These are phyloP conservation scores for Goniozus legneri DNA, from an alignment of 1,140 invertebrate genomes.

Conservation along the genomic window DNA sequence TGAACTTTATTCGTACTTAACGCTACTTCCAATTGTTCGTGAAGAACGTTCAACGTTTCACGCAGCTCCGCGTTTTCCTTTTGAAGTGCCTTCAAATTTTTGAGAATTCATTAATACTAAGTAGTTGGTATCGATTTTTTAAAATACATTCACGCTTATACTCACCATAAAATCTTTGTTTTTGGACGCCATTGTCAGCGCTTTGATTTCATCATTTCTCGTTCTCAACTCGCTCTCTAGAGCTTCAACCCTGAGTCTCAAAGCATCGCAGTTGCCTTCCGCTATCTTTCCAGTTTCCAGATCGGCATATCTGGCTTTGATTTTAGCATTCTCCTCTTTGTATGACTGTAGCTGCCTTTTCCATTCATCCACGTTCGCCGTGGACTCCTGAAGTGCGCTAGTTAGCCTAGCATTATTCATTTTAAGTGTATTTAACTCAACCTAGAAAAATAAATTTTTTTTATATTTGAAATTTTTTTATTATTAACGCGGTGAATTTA, in stretches of 20 bases:
- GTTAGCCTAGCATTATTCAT: conserved; percentile 94
- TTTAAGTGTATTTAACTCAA: conserved; percentile 92
- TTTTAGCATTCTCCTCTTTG: conserved; percentile 90
- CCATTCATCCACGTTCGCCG: conserved; percentile 97
- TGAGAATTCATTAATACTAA: not conserved
- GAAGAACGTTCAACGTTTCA: conserved; percentile 69
- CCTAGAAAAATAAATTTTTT: conserved; percentile 32
- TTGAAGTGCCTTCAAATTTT: conserved; percentile 56
- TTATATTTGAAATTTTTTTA: not conserved
- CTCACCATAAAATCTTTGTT: conserved; percentile 53
- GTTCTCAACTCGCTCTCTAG: conserved; percentile 72
- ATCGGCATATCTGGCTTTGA: conserved; percentile 76
- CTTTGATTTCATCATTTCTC: conserved; percentile 76
- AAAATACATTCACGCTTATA: conserved; percentile 29
- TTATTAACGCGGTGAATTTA: conserved; percentile 17
- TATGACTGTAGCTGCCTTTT: conserved; percentile 93
- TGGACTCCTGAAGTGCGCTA: conserved; percentile 93
- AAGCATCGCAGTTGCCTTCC: conserved; percentile 55
- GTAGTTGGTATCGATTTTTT: conserved; percentile 21
- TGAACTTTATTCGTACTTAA: conserved; percentile 79
- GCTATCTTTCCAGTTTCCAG: conserved; percentile 66
- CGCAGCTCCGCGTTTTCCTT: conserved; percentile 73
- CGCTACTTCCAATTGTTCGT: conserved; percentile 80
- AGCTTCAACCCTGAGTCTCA: conserved; percentile 72
- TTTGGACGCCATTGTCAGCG: conserved; percentile 48